Conservation (phyloP, 2,113 vertebrate genomes). For the Neogale vison region DNA sequence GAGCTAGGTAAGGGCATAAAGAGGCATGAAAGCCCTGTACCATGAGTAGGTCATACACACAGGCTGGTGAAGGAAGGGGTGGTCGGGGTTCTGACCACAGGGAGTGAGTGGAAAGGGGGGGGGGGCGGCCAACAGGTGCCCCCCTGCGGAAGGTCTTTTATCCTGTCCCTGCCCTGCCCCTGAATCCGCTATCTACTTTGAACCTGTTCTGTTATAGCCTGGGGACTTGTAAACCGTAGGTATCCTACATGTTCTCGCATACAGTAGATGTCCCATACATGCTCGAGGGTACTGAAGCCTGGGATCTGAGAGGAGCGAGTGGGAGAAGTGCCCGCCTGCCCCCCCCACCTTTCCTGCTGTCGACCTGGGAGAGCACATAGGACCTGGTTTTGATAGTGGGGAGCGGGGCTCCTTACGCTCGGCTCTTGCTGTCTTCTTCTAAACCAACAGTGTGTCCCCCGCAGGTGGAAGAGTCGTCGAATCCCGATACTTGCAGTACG, state of each 20-base stretch:
- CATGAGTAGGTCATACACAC: not conserved
- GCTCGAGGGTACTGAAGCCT: not conserved
- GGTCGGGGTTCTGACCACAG: not conserved
- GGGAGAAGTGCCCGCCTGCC: not conserved
- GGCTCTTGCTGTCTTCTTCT: not conserved
- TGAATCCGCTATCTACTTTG: not conserved
- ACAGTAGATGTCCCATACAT: not conserved
- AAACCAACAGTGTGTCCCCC: not conserved
- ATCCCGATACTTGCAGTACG: constrained; percentile 80
- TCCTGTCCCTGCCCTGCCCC: not conserved
- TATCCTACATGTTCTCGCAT: not conserved
- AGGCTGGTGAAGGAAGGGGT: not conserved
- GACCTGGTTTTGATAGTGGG: fast-evolving
- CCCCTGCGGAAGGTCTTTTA: not conserved
- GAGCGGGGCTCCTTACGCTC: not conserved
- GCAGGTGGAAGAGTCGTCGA: constrained; percentile 72
- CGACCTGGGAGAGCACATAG: not conserved
- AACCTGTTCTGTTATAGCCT: not conserved
- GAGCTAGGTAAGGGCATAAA: fast-evolving
- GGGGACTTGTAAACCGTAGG: not conserved
- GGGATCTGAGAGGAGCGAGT: not conserved
- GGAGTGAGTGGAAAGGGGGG: not conserved
- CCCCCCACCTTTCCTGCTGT: not conserved
- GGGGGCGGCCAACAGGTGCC: not conserved
- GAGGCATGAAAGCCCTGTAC: fast-evolving